Evolutionary conservation across 2,797 vertebrate genomes (phyloP), one percentile per base, ranked within the genome.

Genomic region (Borostomias antarcticus): DNA sequence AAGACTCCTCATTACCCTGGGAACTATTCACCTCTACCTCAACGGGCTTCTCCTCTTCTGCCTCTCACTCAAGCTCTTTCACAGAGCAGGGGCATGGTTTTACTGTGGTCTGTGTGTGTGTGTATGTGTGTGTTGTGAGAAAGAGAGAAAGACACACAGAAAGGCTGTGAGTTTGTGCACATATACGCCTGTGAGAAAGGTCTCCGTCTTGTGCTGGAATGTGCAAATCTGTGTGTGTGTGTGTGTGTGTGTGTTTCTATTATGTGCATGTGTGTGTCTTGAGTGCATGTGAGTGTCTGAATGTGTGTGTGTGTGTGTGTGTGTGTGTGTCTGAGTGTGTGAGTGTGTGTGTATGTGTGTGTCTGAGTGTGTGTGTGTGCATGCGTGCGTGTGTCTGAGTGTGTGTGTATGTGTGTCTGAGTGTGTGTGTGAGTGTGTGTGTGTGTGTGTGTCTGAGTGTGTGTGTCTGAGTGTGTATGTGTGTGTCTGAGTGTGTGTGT

Each of bases 81-180:
- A 5, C 17, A 45, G 15, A 5, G 40, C 48, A 51, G 19, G 48
- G 9, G 48, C 19, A 50, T 1, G 48, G 7, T 59, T 17, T 43
- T 40, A 30, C 10, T 59, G 25, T 32, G 4, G 23, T 53, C 21
- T 51, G 62, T 43, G 33, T 37, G 32, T 17, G 48, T 52, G 62
- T 37, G 32, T 52, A 32, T 64, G 45, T 53, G 60, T 62, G 45
- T 62, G 60, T 45, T 35, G 37, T 51, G 45, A 9, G 17, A 40
- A 7, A 10, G 15, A 40, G 37, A 45, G 4, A n/a, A 4, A 45
- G 40, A 45, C n/a, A 45, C n/a, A n/a, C 40, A 45, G 6, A 3
- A 29, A 32, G 30, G 8, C 25, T 32, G 43, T 47, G 25, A 11
- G 37, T 30, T 30, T 60, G 15, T 61, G 10, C 28, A 45, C 3